phyloP scores from a whole-genome alignment of 2,797 vertebrate species.

The Nyctibius grandis region DNA sequence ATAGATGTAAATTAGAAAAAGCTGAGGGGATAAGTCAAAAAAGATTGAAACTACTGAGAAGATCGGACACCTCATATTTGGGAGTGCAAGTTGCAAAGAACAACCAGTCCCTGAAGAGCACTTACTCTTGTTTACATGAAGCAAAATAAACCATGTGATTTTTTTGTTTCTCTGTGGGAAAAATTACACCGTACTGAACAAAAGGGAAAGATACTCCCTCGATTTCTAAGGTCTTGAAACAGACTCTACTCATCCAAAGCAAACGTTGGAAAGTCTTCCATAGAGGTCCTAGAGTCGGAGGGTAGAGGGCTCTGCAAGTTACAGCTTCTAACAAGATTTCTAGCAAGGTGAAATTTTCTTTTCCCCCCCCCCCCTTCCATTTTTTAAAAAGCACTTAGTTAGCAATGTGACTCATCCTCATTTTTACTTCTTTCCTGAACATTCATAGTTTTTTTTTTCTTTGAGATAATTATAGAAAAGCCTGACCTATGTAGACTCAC shows the following conservation, averaged over 20 bases:
- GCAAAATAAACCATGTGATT: background rate
- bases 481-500: background rate
- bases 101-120: background rate
- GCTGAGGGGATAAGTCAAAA: background rate
- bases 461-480: background rate
- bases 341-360: background rate
- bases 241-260: background rate
- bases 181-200: background rate
- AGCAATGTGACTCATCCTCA: background rate
- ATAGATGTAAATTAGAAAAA: background rate
- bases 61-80: background rate
- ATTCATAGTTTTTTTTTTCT: background rate
- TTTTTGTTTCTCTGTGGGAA: background rate
- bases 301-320: background rate
- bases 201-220: background rate
- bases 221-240: background rate
- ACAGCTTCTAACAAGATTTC: background rate
- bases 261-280: background rate
- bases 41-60: background rate
- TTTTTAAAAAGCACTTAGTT: background rate
- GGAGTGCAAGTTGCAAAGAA: background rate
- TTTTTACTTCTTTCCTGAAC: background rate
- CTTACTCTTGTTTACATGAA: background rate
- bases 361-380: rapidly evolving
- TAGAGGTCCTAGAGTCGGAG: background rate